A percentile compares a stretch with the other conserved stretches of the same genome.
Evolutionary conservation across 2,797 vertebrate species (phyloP).

Genomic region (Sebastes itinus): DNA sequence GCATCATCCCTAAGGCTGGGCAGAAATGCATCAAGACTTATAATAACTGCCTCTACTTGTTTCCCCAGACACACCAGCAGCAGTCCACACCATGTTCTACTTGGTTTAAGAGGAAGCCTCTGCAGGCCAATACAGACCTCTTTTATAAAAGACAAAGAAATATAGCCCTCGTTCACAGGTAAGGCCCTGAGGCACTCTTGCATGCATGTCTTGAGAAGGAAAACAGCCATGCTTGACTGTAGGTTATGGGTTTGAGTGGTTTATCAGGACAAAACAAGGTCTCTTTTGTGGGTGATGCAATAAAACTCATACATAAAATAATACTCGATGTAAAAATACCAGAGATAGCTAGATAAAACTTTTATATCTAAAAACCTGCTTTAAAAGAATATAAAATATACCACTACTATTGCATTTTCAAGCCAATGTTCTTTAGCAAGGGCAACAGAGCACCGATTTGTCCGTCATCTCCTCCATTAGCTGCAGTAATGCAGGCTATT

Average conservation of each 20-base stretch:
- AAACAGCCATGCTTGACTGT: slow-evolving; percentile 34
- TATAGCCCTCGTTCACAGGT: slow-evolving; percentile 35
- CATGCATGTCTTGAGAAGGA: slow-evolving; percentile 35
- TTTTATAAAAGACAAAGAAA: slow-evolving; percentile 58
- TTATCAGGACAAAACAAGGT: slow-evolving; percentile 18
- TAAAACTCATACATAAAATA: slow-evolving; percentile 37
- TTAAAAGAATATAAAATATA: slow-evolving; percentile 7
- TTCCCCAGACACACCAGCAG: slow-evolving; percentile 50
- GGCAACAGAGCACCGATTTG: slow-evolving; percentile 50
- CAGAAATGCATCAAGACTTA: slow-evolving; percentile 64
- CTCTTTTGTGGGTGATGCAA: slow-evolving; percentile 7
- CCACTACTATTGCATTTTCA: slow-evolving; percentile 19
- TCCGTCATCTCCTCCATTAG: slow-evolving; percentile 63
- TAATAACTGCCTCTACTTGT: slow-evolving; percentile 63
- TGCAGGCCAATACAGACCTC: slow-evolving; percentile 33
- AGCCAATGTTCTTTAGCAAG: slow-evolving; percentile 42
- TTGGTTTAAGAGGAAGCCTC: slow-evolving; percentile 47
- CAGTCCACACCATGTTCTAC: slow-evolving; percentile 37
- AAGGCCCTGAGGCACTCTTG: slow-evolving; percentile 22
- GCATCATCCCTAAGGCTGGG: slow-evolving; percentile 43
- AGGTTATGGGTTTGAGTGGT: slow-evolving; percentile 25
- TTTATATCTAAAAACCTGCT: slow-evolving; percentile 31
- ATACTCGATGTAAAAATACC: not conserved
- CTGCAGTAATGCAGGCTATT: slow-evolving; percentile 59
- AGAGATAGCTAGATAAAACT: slow-evolving; percentile 12